These are phyloP conservation scores for Aphyosemion australe DNA, from an alignment of 2,113 vertebrate species.

Conservation along the genomic window DNA sequence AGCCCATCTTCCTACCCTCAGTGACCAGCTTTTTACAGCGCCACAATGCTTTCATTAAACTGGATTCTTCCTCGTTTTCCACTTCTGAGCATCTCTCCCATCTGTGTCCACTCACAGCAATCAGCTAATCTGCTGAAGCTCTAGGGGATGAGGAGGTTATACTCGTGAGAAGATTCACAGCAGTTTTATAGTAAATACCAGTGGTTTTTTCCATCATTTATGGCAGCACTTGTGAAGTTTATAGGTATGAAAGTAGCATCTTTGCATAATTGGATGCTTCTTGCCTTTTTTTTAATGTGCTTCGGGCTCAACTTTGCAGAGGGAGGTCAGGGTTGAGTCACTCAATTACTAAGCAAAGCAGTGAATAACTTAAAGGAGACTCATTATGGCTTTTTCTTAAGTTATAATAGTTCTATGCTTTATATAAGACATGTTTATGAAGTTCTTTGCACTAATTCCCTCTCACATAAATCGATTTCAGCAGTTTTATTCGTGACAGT, in stretches of 20 bases:
- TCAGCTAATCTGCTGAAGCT: too few relatives aligned
- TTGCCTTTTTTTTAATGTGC: background rate
- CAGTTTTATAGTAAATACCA: constrained; percentile 55
- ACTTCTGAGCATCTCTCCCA: constrained; percentile 76
- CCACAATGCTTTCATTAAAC: constrained; percentile 81
- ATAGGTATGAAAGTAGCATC: background rate
- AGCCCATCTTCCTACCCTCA: constrained; percentile 80
- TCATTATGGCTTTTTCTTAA: too few relatives aligned
- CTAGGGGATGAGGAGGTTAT: constrained; percentile 45
- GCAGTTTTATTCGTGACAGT: too few relatives aligned
- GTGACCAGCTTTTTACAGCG: constrained; percentile 71
- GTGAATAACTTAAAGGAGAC: background rate
- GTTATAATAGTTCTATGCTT: too few relatives aligned
- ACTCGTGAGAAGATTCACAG: constrained; percentile 43
- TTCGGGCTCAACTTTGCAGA: constrained; percentile 12
- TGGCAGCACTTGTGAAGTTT: constrained; percentile 14
- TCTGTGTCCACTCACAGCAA: constrained; percentile 70
- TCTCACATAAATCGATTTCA: too few relatives aligned
- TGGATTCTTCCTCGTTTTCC: constrained; percentile 76
- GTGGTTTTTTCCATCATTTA: constrained; percentile 40
- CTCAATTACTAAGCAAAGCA: constrained; percentile 12
- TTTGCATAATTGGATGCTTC: background rate
- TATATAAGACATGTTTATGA: too few relatives aligned
- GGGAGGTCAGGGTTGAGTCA: constrained; percentile 25
- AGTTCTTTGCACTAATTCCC: too few relatives aligned